Evolutionary conservation across 2,113 vertebrate species (phyloP).

Genomic region (Thalassarche chlororhynchos): DNA sequence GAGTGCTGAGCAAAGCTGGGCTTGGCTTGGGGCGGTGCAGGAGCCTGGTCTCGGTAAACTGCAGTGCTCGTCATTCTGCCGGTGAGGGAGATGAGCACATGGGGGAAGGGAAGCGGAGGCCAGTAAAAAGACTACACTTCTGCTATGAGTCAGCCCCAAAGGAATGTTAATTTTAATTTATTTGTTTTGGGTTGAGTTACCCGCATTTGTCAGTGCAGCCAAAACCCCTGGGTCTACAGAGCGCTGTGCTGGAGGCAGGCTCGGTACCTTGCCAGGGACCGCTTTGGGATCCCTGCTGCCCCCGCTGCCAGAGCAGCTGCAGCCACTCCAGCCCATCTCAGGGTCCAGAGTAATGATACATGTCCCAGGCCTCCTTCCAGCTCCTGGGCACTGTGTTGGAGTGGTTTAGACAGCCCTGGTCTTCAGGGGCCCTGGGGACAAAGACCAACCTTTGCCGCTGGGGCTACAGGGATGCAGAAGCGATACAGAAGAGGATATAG

Average conservation of each 20-base stretch:
- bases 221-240: background rate
- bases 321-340: background rate
- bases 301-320: background rate
- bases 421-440: background rate
- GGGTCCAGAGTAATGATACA: background rate
- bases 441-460: background rate
- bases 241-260: background rate
- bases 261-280: background rate
- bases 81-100: accelerated
- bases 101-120: background rate
- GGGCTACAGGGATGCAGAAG: background rate
- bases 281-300: background rate
- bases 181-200: background rate
- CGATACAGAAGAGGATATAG: background rate
- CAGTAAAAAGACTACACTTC: background rate
- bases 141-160: background rate
- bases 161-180: slow-evolving; percentile 13
- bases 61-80: background rate
- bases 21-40: background rate
- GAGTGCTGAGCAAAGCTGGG: background rate
- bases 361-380: background rate
- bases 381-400: background rate
- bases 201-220: background rate
- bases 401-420: background rate
- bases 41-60: background rate